Evolutionary conservation across 2,888 invertebrate genomes (phyloP), one percentile per base, ranked within the genome.

Genomic region (Orgyia antiqua): DNA sequence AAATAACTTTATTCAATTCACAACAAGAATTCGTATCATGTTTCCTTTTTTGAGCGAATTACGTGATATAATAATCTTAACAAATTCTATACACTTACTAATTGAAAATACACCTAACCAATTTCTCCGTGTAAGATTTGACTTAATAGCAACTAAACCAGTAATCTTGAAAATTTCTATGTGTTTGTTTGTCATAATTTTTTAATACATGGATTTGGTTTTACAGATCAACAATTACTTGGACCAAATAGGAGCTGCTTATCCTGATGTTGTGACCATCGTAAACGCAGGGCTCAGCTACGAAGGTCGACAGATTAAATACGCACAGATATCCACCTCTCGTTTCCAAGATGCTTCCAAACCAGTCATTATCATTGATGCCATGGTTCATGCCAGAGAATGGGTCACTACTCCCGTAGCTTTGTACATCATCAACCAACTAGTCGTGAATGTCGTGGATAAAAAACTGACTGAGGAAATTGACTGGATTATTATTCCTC

Each of bases 391-490:
- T 53, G 90, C 90, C 4, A 87, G 93, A 29, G 93, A 93, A 68
- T 93, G 93, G 93, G 90, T 92, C 32, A 90, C 93, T 0, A 87
- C 92, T 1, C 88, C 91, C 4, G 89, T 90, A 0, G 91, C 91
- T 2, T 63, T 92, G 1, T 92, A 91, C 61, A 80, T 91, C 44
- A 90, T 93, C 39, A 77, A 90, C 42, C 89, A 92, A 66, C 66
- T 93, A 26, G 87, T 91, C 0, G 88, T 87, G 21, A 89, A 91
- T 48, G 59, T 80, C 12, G 70, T 57, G 2, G 88, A 89, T 48
- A 58, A 56, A 0, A 49, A 68, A 10, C 58, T 93, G 7, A 75
- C 89, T 9, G 74, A 89, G 5, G 63, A 75, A 12, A 82, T 92
- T 27, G 92, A 93, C 59, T 93, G 92, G 90, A 76, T 88, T 49